Conservation (phyloP, 2,797 vertebrate species). For the Ctenopoma kingsleyae region DNA sequence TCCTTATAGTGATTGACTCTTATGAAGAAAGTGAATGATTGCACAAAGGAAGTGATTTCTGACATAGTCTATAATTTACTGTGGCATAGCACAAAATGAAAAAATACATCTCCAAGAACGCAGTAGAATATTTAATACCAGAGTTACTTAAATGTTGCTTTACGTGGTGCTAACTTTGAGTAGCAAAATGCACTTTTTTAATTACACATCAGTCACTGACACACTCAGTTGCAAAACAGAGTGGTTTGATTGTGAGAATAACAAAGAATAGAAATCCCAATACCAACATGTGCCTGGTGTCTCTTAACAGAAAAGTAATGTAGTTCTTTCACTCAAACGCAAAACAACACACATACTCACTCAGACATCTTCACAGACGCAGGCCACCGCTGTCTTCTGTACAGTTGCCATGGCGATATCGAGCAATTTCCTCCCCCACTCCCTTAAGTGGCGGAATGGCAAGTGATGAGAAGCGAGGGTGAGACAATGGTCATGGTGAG, state of each 20-base stretch:
- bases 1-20: no score
- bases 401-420: slow-evolving; percentile 64
- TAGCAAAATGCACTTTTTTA: neutral
- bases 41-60: no score
- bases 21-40: no score
- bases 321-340: neutral
- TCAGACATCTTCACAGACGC: slow-evolving; percentile 16
- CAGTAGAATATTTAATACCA: neutral
- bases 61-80: no score
- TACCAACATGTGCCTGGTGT: neutral
- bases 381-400: slow-evolving; percentile 27
- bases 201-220: neutral
- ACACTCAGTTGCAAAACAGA: neutral
- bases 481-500: slow-evolving; percentile 24
- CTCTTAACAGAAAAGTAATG: neutral
- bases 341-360: slow-evolving; percentile 3
- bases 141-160: neutral
- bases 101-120: neutral
- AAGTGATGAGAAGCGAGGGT: slow-evolving; percentile 38
- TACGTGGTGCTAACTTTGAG: neutral
- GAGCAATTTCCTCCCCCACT: slow-evolving; percentile 41
- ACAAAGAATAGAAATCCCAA: neutral
- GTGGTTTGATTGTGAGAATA: neutral
- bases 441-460: slow-evolving; percentile 11
- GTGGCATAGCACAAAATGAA: no score